Evolutionary conservation across 2,888 invertebrate species (phyloP), one percentile per base, ranked within the genome.

Genomic region (Clistopyga incitator): DNA sequence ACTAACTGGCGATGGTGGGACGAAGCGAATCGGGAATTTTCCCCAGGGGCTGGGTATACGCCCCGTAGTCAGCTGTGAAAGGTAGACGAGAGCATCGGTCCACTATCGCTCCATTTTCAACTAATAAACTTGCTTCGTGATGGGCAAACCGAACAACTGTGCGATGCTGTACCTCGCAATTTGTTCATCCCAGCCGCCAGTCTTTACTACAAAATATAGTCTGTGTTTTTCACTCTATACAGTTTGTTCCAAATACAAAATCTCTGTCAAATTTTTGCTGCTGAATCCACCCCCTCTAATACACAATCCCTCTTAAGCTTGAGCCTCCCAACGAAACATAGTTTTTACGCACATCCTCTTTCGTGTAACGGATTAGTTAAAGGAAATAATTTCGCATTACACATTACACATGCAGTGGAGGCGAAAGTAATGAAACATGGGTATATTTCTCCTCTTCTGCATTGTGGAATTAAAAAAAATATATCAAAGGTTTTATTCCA

Each of bases 91-190:
- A 64, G 54, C 61, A 68, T 65, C 77, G 78, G 76, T 42, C 20
- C 10, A 6, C 6, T 42, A 64, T 65, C 38, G 23, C 82, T 85
- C 85, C 84, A 86, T 87, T 86, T 45, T 82, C 85, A 80, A 81
- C 81, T 88, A 86, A 88, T 87, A 88, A 86, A 87, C 78, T 68
- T 65, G 38, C 18, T 38, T 50, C 72, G 75, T 82, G 86, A 86
- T 84, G 84, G 82, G 71, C 83, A 79, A 86, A 77, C 78, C 70
- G 86, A 76, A 78, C 70, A 18, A 68, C 61, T 42, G 82, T 84
- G 68, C 23, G 10, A 54, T 18, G 34, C 34, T 61, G 2, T 61
- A 8, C 34, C 59, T 15, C 59, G 15, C 59, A 61, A 6, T n/a
- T 61, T 34, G 18, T 29, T 34, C 18, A 34, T 8, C 59, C 59